Evolutionary conservation across 2,113 vertebrate genomes (phyloP).

Genomic region (Pedetes capensis): DNA sequence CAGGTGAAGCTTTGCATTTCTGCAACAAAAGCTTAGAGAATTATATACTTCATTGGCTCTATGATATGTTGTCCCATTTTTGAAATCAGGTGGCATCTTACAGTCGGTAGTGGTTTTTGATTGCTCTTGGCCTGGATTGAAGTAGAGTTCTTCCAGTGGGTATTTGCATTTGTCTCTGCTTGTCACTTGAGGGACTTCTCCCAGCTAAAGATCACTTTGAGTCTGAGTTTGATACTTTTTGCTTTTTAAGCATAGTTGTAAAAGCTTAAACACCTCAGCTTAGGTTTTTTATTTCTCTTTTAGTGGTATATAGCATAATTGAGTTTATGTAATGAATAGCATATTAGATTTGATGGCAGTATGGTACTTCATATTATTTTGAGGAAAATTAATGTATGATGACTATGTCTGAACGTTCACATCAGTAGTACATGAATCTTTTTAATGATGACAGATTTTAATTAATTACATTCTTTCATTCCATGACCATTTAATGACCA

Average conservation of each 20-base stretch:
- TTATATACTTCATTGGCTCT: neutral
- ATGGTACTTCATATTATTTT: neutral
- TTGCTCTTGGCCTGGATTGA: neutral
- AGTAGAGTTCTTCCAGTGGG: neutral
- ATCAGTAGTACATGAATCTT: neutral
- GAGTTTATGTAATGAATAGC: neutral
- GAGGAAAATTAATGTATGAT: neutral
- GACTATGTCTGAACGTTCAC: neutral
- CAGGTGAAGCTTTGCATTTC: conserved; percentile 84
- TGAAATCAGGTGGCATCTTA: neutral
- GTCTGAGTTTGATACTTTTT: neutral
- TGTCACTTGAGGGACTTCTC: neutral
- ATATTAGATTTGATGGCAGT: neutral
- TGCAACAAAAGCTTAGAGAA: neutral
- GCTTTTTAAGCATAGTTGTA: neutral
- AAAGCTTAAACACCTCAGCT: neutral
- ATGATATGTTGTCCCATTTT: neutral
- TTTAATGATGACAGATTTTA: neutral
- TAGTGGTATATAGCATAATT: neutral
- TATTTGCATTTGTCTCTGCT: neutral
- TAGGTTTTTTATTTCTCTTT: neutral
- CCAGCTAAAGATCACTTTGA: neutral
- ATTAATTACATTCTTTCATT: neutral
- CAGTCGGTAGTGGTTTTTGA: neutral
- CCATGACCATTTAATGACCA: neutral